Evolutionary conservation across 2,888 invertebrate genomes (phyloP).

Genomic region (Crepidodera aurea): DNA sequence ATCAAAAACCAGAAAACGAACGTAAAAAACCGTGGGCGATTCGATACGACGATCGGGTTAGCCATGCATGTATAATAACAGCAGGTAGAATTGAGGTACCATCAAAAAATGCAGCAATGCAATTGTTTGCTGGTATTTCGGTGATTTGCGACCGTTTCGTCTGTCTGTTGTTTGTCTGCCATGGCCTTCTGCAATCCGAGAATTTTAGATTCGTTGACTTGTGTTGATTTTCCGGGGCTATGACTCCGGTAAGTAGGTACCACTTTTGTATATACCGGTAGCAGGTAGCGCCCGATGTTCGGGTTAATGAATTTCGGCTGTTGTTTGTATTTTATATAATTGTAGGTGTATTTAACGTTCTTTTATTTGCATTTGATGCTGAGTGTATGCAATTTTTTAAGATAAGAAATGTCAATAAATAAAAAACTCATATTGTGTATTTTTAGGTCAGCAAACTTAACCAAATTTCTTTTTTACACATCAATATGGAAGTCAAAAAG

Average conservation of each 20-base stretch:
- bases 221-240: slow-evolving; percentile 2
- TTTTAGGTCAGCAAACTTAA: no score
- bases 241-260: neutral
- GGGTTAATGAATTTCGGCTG: slow-evolving; percentile 1
- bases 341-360: neutral
- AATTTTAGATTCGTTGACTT: slow-evolving; percentile 8
- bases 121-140: neutral
- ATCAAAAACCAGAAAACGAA: no score
- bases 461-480: no score
- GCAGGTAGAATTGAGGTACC: slow-evolving; percentile 16
- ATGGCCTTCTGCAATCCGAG: slow-evolving; percentile 10
- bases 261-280: slow-evolving; percentile 10
- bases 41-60: neutral
- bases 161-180: slow-evolving; percentile 6
- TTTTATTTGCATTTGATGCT: neutral
- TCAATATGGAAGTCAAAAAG: no score
- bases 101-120: neutral
- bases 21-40: neutral
- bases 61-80: slow-evolving; percentile 14
- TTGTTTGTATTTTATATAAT: neutral
- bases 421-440: no score
- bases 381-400: neutral
- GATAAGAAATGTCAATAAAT: neutral
- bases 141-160: slow-evolving; percentile 7
- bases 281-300: neutral